phyloP scores from a whole-genome alignment of 2,888 invertebrate species.

The Nymphalis polychloros region DNA sequence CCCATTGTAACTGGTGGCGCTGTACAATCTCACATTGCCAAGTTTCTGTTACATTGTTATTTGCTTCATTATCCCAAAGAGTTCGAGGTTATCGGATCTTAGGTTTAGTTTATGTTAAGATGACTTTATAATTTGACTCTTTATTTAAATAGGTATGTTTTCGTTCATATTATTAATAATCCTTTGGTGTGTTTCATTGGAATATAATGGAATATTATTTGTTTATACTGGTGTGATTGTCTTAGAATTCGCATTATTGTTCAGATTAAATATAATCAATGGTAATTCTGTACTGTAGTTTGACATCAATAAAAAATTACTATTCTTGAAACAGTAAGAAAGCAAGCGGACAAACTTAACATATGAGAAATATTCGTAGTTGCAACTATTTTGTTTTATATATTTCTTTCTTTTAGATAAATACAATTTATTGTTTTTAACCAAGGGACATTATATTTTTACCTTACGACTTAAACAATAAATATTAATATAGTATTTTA shows the following conservation, averaged over 20 bases:
- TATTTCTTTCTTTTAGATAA: no score
- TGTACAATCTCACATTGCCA: conserved; percentile 63
- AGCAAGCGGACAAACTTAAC: no score
- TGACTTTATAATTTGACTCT: conserved; percentile 19
- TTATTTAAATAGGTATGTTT: conserved; percentile 13
- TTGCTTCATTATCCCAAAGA: conserved; percentile 74
- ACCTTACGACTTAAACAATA: no score
- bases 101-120: conserved; percentile 46
- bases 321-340: no score
- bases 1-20: conserved; percentile 54
- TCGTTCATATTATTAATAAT: conserved; percentile 1
- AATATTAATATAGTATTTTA: no score
- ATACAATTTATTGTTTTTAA: no score
- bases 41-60: conserved; percentile 61
- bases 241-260: background rate
- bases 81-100: conserved; percentile 63
- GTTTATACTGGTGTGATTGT: background rate
- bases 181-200: background rate
- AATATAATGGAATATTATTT: background rate
- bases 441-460: no score
- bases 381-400: no score
- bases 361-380: no score
- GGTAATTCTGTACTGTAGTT: no score
- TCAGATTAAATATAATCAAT: background rate
- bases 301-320: no score